phyloP scores from a whole-genome alignment of 2,113 vertebrate species.

The Neolamprologus brichardi region DNA sequence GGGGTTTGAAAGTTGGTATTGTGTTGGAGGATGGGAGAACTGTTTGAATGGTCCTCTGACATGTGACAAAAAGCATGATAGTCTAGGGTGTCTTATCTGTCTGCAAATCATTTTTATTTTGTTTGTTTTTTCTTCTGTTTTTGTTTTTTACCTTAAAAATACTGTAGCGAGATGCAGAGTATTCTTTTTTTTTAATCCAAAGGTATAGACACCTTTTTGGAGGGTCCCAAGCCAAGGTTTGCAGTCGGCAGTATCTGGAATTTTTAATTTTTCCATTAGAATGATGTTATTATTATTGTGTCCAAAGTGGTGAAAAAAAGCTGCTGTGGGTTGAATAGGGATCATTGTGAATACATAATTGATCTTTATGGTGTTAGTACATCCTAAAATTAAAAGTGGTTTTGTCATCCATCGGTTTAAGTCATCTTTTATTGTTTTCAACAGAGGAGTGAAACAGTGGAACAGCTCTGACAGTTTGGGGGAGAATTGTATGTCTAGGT shows the following conservation, averaged over 20 bases:
- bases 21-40: not conserved
- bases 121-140: not conserved
- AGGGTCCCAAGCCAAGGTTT: not conserved
- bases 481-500: not conserved
- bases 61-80: not conserved
- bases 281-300: not conserved
- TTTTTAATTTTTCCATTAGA: not conserved
- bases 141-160: not conserved
- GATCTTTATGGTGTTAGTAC: not conserved
- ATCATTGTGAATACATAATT: not conserved
- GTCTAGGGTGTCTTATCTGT: not conserved
- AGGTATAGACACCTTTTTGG: not conserved
- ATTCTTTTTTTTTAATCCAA: not conserved
- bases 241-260: not conserved
- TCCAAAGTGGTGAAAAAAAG: not conserved
- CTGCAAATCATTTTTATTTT: not conserved
- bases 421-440: not conserved
- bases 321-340: not conserved
- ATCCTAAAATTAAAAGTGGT: not conserved
- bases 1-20: not conserved
- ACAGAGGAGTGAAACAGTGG: not conserved
- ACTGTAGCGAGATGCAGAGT: not conserved
- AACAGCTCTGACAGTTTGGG: not conserved
- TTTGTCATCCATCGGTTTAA: not conserved
- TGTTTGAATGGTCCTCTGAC: not conserved